phyloP scores from a whole-genome alignment of 1,140 invertebrate genomes.

The Leptinotarsa defecta region DNA sequence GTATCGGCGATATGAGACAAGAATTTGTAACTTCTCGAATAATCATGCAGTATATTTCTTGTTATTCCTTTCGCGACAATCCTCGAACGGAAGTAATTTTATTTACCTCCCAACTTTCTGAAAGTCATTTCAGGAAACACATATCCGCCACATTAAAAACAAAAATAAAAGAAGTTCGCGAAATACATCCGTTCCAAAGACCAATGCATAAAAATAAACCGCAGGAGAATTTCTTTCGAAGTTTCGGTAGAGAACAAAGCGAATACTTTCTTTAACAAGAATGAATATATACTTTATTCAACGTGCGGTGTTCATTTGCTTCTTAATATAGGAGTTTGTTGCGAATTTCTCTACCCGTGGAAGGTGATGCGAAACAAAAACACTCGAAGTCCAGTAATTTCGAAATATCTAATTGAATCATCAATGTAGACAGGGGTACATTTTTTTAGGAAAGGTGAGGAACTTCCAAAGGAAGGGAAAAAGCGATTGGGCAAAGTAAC shows the following conservation, averaged over 20 bases:
- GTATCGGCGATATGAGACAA: too few species aligned
- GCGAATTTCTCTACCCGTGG: neutral
- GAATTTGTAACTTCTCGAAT: too few species aligned
- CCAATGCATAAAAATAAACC: conserved; percentile 3
- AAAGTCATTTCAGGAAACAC: neutral
- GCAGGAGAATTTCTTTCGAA: neutral
- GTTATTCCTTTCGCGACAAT: neutral
- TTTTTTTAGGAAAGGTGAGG: too few species aligned
- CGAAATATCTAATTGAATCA: too few species aligned
- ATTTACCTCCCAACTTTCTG: neutral
- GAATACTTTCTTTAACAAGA: neutral
- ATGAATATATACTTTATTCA: neutral
- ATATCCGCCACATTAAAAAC: neutral
- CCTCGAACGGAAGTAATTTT: conserved; percentile 2
- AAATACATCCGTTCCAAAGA: conserved; percentile 2
- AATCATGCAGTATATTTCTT: too few species aligned
- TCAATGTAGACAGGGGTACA: too few species aligned
- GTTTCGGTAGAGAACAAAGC: neutral
- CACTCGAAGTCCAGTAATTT: too few species aligned
- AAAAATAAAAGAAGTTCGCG: neutral
- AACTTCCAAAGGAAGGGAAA: too few species aligned
- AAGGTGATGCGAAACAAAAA: too few species aligned
- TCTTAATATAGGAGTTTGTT: neutral
- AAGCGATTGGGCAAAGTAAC: too few species aligned
- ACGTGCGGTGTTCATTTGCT: neutral